Conservation (phyloP, 2,888 invertebrate species). For the Cenopis cana region DNA sequence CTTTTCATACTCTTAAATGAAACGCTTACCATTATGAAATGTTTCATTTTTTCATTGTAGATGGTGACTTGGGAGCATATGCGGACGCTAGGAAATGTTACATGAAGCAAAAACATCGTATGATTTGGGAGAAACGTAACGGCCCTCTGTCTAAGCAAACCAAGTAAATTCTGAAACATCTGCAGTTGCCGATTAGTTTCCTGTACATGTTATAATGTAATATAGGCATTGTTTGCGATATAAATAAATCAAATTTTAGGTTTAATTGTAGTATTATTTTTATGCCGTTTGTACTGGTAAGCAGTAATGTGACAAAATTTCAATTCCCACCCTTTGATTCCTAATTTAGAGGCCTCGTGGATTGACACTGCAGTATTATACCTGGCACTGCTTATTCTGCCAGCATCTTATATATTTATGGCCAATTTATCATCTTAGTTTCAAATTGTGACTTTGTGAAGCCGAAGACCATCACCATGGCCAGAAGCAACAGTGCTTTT, state of each 20-base stretch:
- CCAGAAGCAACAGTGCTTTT: too few species aligned
- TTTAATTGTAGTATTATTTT: conserved; percentile 10
- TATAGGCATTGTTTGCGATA: conserved; percentile 33
- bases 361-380: too few species aligned
- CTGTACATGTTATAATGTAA: conserved; percentile 35
- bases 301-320: too few species aligned
- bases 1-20: too few species aligned
- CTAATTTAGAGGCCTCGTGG: too few species aligned
- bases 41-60: conserved; percentile 73
- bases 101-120: conserved; percentile 99
- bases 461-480: too few species aligned
- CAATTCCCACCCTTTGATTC: too few species aligned
- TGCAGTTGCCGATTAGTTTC: conserved; percentile 18
- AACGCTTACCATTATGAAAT: too few species aligned
- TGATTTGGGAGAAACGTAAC: conserved; percentile 98
- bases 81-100: conserved; percentile 90
- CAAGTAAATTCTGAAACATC: conserved; percentile 55
- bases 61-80: conserved; percentile 95
- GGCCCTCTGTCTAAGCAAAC: conserved; percentile 86
- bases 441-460: too few species aligned
- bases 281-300: background rate
- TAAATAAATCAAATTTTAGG: conserved; percentile 40
- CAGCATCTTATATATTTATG: too few species aligned
- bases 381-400: too few species aligned
- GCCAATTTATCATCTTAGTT: too few species aligned